Evolutionary conservation across 2,113 vertebrate species (phyloP).

Genomic region (Columba janthina): DNA sequence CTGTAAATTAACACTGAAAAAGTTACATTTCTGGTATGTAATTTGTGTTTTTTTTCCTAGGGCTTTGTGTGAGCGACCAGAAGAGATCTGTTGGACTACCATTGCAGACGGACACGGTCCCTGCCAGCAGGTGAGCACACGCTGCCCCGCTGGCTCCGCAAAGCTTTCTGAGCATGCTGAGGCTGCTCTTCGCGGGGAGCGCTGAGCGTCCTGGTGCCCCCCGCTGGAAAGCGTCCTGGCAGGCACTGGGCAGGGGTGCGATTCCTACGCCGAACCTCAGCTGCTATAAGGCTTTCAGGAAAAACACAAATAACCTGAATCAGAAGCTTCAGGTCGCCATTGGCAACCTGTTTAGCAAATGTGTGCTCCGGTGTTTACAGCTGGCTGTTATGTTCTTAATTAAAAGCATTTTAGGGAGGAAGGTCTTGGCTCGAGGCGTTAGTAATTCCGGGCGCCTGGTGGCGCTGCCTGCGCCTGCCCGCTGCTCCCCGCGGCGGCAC

Average conservation of each 20-base stretch:
- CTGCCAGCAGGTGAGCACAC: neutral
- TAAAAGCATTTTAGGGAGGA: neutral
- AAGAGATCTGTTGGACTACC: neutral
- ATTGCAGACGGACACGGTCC: fast-evolving
- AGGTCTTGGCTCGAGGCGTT: fast-evolving
- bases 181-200: neutral
- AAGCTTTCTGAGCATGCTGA: neutral
- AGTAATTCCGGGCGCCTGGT: fast-evolving
- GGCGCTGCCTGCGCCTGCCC: neutral
- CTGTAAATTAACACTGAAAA: too few species aligned
- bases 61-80: neutral
- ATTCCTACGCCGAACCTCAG: fast-evolving
- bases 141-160: neutral
- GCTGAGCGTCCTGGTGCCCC: neutral
- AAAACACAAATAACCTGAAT: too few species aligned
- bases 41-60: too few species aligned
- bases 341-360: neutral
- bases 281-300: fast-evolving
- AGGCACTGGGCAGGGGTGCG: neutral
- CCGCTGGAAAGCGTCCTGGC: neutral
- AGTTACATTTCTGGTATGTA: too few species aligned
- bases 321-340: fast-evolving
- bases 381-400: neutral
- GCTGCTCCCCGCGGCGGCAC: too few species aligned
- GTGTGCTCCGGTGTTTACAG: neutral